Evolutionary conservation across 2,888 invertebrate species (phyloP).

Genomic region (Callimorpha dominula): DNA sequence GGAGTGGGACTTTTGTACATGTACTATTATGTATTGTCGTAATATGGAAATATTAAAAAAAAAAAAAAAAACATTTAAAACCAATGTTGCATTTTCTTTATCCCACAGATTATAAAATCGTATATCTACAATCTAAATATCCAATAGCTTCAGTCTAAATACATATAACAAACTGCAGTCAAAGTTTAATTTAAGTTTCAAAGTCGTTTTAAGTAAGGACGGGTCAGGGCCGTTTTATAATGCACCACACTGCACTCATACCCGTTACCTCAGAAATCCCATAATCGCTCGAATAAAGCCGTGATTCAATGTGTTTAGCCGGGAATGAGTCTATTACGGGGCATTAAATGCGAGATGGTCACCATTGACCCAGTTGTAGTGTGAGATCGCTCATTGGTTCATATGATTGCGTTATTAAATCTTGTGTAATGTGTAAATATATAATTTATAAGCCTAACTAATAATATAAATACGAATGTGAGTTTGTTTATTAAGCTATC

Average conservation of each 20-base stretch:
- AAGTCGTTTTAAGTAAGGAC: not conserved
- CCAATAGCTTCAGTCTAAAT: not conserved
- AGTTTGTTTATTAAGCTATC: not conserved
- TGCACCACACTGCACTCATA: not conserved
- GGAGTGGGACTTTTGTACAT: no score
- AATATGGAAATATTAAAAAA: no score
- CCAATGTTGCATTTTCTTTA: no score
- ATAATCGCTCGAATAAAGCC: constrained; percentile 19
- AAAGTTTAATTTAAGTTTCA: not conserved
- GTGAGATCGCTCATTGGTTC: constrained; percentile 8
- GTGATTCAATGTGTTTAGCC: constrained; percentile 24
- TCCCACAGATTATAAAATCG: not conserved
- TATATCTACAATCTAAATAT: not conserved
- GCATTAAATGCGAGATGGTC: constrained; percentile 35
- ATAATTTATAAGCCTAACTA: not conserved
- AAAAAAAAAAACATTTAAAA: no score
- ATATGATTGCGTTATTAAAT: constrained; percentile 8
- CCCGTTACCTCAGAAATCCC: constrained; percentile 9
- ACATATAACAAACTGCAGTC: not conserved
- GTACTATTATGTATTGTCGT: no score
- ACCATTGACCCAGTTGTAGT: constrained; percentile 40
- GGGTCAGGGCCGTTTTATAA: not conserved
- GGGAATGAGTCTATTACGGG: constrained; percentile 34
- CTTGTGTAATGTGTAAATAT: not conserved
- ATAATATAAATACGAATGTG: not conserved